Conservation (phyloP, 1,140 invertebrate genomes). For the Harpegnathos saltator region DNA sequence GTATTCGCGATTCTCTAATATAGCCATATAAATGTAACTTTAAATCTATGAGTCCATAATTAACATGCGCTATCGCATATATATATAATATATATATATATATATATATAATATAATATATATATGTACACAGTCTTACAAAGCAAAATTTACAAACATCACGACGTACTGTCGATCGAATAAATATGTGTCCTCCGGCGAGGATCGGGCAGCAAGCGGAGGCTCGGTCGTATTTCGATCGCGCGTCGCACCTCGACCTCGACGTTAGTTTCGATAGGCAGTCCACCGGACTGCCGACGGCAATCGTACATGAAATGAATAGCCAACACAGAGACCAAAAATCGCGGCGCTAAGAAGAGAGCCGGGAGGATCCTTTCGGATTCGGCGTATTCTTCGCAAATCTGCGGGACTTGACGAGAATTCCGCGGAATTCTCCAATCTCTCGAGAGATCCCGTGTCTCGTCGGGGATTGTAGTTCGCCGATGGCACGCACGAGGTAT, state of each 20-base stretch:
- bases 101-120: constrained; percentile 75
- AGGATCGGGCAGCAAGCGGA: constrained; percentile 46
- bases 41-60: constrained; percentile 57
- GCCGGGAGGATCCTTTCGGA: not conserved
- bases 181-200: constrained; percentile 72
- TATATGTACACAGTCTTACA: constrained; percentile 85
- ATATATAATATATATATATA: constrained; percentile 74
- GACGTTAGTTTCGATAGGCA: not conserved
- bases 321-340: constrained; percentile 1
- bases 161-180: constrained; percentile 82
- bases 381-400: not conserved
- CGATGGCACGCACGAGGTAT: not conserved
- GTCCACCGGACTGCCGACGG: not conserved
- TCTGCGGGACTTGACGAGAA: not conserved
- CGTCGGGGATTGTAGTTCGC: not conserved
- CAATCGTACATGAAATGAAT: not conserved
- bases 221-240: constrained; percentile 13
- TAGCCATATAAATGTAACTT: constrained; percentile 64
- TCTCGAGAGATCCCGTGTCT: not conserved
- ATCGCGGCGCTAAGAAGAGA: constrained; percentile 7
- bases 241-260: constrained; percentile 36
- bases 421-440: not conserved
- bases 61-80: constrained; percentile 78
- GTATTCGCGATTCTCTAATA: constrained; percentile 34
- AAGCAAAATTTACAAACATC: constrained; percentile 86